These are phyloP conservation scores for Cerastis rubricosa DNA, from an alignment of 2,888 invertebrate genomes.

Conservation along the genomic window DNA sequence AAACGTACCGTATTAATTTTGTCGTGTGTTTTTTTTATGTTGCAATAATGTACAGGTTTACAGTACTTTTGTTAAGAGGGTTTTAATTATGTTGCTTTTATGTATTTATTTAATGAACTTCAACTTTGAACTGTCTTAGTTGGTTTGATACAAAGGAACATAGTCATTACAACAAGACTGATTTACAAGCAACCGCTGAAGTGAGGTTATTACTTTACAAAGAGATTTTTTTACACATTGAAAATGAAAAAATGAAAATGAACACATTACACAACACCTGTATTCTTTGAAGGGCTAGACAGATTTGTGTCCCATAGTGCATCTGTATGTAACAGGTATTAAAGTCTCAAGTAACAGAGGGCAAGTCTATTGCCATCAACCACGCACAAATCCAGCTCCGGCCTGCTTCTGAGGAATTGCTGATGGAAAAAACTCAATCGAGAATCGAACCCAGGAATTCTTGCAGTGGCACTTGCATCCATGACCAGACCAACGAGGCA, in stretches of 20 bases:
- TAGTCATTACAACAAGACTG: background rate
- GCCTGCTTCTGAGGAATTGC: background rate
- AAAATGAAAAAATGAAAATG: too few species aligned
- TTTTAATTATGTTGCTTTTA: background rate
- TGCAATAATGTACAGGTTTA: background rate
- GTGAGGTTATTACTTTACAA: too few species aligned
- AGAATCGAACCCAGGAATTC: background rate
- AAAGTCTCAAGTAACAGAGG: too few species aligned
- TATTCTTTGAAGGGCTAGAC: too few species aligned
- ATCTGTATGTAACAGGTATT: too few species aligned
- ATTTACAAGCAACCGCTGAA: too few species aligned
- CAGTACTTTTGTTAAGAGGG: background rate
- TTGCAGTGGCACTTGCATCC: background rate
- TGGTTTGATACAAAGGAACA: background rate
- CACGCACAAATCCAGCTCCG: background rate
- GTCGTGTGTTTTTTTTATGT: conserved; percentile 15
- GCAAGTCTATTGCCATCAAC: too few species aligned
- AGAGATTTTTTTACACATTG: too few species aligned
- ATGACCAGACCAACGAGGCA: background rate
- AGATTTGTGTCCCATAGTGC: too few species aligned
- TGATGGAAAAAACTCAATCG: background rate
- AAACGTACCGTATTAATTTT: conserved; percentile 14
- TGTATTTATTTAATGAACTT: background rate
- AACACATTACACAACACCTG: background rate
- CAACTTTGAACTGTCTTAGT: background rate